phyloP scores from a whole-genome alignment of 2,888 invertebrate genomes.

The Cataglyphis livida region DNA sequence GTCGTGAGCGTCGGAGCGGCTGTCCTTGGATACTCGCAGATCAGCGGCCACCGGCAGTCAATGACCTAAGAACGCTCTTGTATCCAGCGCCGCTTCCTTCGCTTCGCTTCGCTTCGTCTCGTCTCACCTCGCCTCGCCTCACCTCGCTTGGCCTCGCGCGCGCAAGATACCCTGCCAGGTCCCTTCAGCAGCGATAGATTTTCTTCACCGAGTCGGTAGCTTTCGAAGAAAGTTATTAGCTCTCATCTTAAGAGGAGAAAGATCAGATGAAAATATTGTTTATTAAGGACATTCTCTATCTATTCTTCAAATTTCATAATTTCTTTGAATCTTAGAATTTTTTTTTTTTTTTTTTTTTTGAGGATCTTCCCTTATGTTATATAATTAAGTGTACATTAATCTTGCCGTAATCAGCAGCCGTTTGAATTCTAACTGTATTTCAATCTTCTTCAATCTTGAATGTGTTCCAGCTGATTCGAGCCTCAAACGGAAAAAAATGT shows the following conservation, averaged over 20 bases:
- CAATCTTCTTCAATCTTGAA: background rate
- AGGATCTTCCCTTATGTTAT: background rate
- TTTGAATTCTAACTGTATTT: background rate
- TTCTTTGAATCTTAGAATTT: background rate
- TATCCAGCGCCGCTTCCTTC: constrained; percentile 78
- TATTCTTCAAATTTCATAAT: background rate
- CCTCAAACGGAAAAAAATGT: background rate
- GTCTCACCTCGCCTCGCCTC: constrained; percentile 73
- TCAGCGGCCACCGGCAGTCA: constrained; percentile 84
- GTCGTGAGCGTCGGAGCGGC: constrained; percentile 79
- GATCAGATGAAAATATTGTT: background rate
- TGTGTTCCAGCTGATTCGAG: background rate
- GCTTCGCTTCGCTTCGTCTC: constrained; percentile 76
- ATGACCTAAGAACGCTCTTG: constrained; percentile 84
- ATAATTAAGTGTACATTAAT: background rate
- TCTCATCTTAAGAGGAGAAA: background rate
- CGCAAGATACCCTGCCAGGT: constrained; percentile 57
- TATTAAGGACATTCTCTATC: background rate
- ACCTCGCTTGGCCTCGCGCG: constrained; percentile 74
- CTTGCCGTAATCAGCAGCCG: background rate
- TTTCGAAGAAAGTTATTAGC: constrained; percentile 45
- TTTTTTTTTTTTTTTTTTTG: background rate
- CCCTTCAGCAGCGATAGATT: constrained; percentile 57
- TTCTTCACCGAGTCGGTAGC: constrained; percentile 39
- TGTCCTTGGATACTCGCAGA: constrained; percentile 85